phyloP scores from a whole-genome alignment of 1,140 invertebrate species.

The Popillia japonica region DNA sequence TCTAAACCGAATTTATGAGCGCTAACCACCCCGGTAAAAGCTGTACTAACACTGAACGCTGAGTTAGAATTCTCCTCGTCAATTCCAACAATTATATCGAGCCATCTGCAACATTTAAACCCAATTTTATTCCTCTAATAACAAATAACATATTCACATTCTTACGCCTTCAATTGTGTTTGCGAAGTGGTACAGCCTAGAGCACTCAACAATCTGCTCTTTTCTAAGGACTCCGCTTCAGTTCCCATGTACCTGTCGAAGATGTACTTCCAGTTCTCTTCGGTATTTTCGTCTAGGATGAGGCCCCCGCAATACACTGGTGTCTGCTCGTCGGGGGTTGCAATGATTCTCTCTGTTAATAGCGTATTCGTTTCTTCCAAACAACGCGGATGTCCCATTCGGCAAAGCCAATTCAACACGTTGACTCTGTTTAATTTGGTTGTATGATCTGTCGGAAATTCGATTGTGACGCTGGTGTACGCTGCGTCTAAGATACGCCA shows the following conservation, averaged over 20 bases:
- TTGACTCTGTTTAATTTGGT: neutral
- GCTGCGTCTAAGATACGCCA: neutral
- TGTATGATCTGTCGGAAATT: neutral
- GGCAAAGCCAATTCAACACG: neutral
- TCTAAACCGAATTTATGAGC: neutral
- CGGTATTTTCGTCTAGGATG: neutral
- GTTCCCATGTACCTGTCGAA: neutral
- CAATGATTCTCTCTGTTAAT: neutral
- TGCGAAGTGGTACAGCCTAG: neutral
- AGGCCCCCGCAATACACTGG: conserved; percentile 25
- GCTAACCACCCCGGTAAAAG: neutral
- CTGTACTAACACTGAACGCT: neutral
- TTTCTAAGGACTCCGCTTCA: conserved; percentile 17
- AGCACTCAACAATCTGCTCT: neutral
- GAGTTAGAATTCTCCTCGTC: neutral
- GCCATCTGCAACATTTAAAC: neutral
- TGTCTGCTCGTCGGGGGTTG: neutral
- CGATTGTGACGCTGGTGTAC: neutral
- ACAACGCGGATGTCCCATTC: neutral
- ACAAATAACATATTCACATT: too few species aligned
- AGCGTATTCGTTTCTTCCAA: neutral
- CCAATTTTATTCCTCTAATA: neutral
- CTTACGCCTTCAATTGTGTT: neutral
- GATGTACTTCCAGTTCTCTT: neutral
- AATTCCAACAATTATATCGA: neutral